Conservation (phyloP, 2,113 vertebrate genomes). For the Polyodon spathula region DNA sequence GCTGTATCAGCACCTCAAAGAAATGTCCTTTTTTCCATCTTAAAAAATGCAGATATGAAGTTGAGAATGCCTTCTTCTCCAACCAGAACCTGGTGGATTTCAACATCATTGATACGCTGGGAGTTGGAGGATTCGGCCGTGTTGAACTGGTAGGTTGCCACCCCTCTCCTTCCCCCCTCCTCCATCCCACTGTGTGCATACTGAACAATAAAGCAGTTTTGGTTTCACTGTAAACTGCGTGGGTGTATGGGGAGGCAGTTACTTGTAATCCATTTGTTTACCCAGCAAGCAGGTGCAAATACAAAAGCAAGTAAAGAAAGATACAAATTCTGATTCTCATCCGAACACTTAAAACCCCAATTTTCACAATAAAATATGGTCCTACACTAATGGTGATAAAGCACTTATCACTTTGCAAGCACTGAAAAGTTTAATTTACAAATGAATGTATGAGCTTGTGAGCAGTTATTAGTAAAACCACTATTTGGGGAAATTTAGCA, state of each 20-base stretch:
- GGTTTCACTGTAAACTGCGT: neutral
- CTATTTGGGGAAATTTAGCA: neutral
- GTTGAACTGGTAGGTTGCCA: slow-evolving; percentile 56
- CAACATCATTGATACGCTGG: slow-evolving; percentile 74
- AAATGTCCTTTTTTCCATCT: slow-evolving; percentile 89
- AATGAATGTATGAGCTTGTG: no score
- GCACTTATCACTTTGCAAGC: no score
- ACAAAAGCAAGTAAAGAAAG: no score
- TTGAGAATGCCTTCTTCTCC: slow-evolving; percentile 58
- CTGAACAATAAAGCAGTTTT: neutral
- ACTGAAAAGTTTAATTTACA: no score
- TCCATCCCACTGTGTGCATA: neutral
- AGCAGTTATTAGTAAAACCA: no score
- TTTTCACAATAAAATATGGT: no score
- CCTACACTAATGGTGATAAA: no score
- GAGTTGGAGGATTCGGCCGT: slow-evolving; percentile 78
- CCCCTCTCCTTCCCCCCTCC: neutral
- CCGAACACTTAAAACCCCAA: no score
- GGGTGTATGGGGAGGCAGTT: no score
- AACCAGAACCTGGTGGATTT: slow-evolving; percentile 54
- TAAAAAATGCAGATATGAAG: slow-evolving; percentile 85
- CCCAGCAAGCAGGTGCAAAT: no score
- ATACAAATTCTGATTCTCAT: no score
- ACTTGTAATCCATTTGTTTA: no score
- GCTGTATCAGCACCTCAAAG: slow-evolving; percentile 75